Conservation (phyloP, 2,113 vertebrate genomes). For the Salvelinus namaycush region DNA sequence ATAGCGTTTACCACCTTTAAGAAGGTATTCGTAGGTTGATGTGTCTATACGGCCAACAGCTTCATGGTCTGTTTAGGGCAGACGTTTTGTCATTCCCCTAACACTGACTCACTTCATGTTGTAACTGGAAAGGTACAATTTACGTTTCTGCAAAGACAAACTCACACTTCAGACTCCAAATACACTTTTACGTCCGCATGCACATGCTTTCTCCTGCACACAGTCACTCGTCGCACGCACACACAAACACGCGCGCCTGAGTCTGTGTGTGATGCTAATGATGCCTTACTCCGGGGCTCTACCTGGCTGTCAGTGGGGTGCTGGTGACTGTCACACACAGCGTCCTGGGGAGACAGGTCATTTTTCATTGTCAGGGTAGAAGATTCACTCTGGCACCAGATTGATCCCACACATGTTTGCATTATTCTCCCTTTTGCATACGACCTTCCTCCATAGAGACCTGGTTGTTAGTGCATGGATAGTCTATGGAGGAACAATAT, state of each 20-base stretch:
- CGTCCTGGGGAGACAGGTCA: constrained; percentile 67
- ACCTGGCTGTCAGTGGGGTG: constrained; percentile 65
- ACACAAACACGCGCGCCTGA: constrained; percentile 38
- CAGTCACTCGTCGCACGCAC: neutral
- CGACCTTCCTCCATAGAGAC: constrained; percentile 33
- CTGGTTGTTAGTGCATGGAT: too few relatives aligned
- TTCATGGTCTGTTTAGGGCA: too few relatives aligned
- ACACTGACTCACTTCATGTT: too few relatives aligned
- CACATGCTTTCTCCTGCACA: too few relatives aligned
- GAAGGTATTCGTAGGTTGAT: too few relatives aligned
- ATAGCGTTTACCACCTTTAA: too few relatives aligned
- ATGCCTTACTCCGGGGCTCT: constrained; percentile 62
- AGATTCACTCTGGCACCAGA: constrained; percentile 67
- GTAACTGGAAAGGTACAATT: too few relatives aligned
- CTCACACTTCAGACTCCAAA: neutral
- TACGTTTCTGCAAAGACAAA: too few relatives aligned
- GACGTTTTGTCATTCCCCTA: too few relatives aligned
- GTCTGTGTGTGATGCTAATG: constrained; percentile 60
- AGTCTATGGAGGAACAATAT: too few relatives aligned
- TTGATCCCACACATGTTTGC: constrained; percentile 64
- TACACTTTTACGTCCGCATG: neutral
- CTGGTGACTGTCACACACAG: constrained; percentile 56
- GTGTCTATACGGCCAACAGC: too few relatives aligned
- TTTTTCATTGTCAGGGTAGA: constrained; percentile 76
- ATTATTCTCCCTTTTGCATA: constrained; percentile 69